Conservation (phyloP, 1,140 invertebrate species). For the Orius insidiosus region DNA sequence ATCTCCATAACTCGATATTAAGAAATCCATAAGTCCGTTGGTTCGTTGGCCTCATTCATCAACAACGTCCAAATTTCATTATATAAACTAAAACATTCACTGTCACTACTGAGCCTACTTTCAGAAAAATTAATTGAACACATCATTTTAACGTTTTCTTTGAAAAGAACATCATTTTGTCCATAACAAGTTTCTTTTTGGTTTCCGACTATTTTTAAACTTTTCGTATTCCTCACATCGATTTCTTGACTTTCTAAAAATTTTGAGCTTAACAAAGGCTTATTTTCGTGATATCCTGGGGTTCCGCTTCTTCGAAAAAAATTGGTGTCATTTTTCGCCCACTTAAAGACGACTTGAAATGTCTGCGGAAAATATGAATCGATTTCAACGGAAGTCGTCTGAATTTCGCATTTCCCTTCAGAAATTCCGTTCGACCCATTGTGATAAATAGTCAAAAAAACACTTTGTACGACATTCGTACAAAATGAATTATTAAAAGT, state of each 20-base stretch:
- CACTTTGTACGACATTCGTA: conserved; percentile 29
- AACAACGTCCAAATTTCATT: neutral
- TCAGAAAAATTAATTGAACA: neutral
- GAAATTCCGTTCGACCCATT: conserved; percentile 39
- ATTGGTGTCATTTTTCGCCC: conserved; percentile 21
- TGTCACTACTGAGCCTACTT: no score
- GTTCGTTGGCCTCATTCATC: neutral
- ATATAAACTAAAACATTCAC: neutral
- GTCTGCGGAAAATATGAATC: conserved; percentile 28
- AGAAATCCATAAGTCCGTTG: neutral
- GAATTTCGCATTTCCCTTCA: conserved; percentile 27
- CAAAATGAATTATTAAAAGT: conserved; percentile 11
- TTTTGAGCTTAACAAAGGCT: conserved; percentile 34
- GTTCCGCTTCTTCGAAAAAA: conserved; percentile 39
- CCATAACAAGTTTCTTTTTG: conserved; percentile 3
- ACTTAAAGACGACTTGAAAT: conserved; percentile 31
- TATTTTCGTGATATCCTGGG: conserved; percentile 43
- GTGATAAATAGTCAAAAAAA: conserved; percentile 35
- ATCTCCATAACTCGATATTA: conserved; percentile 13
- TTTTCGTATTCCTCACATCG: neutral
- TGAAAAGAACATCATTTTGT: conserved; percentile 8
- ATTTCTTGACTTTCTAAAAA: neutral
- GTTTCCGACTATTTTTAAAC: neutral
- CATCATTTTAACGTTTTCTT: conserved; percentile 9
- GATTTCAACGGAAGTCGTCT: conserved; percentile 24